Conservation (phyloP, 35 echinoderm and acorn worm species). For the Apostichopus japonicus region DNA sequence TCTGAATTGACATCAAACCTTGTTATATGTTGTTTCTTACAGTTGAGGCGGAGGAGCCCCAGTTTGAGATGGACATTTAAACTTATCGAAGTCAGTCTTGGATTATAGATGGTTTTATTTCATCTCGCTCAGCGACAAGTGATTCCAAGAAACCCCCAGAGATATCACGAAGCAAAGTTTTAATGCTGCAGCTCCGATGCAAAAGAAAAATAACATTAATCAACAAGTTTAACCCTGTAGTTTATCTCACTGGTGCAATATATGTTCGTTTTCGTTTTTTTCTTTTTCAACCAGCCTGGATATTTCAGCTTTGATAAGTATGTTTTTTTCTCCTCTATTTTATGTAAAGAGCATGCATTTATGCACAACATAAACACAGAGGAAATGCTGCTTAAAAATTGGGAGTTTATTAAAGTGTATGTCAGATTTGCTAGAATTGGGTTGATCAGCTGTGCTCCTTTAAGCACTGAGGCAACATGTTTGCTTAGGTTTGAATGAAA, state of each 20-base stretch:
- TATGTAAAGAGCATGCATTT: neutral
- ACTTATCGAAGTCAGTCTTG: neutral
- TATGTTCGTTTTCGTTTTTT: neutral
- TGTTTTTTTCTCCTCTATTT: neutral
- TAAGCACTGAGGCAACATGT: no score
- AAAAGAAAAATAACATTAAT: conserved; percentile 9
- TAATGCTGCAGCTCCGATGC: conserved; percentile 12
- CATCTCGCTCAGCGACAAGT: neutral
- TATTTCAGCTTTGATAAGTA: neutral
- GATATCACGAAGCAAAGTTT: neutral
- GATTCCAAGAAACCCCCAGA: neutral
- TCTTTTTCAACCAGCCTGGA: conserved; percentile 22
- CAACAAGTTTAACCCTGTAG: conserved; percentile 30
- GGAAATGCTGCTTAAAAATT: no score
- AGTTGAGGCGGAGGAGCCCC: conserved; percentile 55
- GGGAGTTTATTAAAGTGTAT: no score
- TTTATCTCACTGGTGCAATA: conserved; percentile 39
- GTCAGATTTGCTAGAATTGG: no score
- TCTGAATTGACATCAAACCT: neutral
- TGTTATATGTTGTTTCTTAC: neutral
- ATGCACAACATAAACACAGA: no score
- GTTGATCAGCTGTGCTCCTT: no score
- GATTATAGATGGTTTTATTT: conserved; percentile 25
- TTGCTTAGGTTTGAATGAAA: no score
- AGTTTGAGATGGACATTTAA: conserved; percentile 56